Base-by-base conservation (phyloP, 2,888 invertebrate genomes). In the Epiblema foenella region DNA sequence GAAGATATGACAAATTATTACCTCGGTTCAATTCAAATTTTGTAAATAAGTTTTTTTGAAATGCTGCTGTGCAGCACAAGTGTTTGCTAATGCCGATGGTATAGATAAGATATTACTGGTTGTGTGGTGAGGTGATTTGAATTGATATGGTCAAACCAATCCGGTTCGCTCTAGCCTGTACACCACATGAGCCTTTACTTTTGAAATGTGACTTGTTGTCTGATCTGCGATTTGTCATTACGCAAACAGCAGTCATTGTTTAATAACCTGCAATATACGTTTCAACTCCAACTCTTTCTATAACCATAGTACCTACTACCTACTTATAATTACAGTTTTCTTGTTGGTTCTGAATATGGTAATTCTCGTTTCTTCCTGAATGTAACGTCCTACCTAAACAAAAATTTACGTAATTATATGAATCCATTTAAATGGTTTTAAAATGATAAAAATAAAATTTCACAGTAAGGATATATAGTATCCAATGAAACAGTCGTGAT, bases 121-220 rank as follows among this genome's bases (percentile, higher is more conserved):
- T 49, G 37, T 63, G 51, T 59, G 12, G 51, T 59, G 12, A 17
- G 37, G 63, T 62, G 71, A 66, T 60, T 56, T 66, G 59, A 49
- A 49, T 64, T 56, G 70, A 66, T 70, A 70, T 66, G 66, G 66
- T 70, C 70, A 62, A 58, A 69, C 64, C 20, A 60, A 71, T 67
- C 71, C 71, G 71, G 66, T 71, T 66, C 20, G 49, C 54, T 62
- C 65, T 66, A 24, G 60, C 29, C 63, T 20, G 37, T 20, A 17
- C 56, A 11, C 12, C 54, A 12, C 37, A 39, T 64, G 63, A 20
- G 15, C 15, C 20, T 46, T 67, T 49, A 20, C 33, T 62, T 70
- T 67, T 46, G 29, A 71, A 71, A 70, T 54, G 20, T 33, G 54
- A 62, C 60, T 57, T 62, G 67, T 54, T 46, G 24, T 42, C 42